These are phyloP conservation scores for Ophioninae sp. DNA, from an alignment of 2,888 invertebrate species.

Conservation along the genomic window DNA sequence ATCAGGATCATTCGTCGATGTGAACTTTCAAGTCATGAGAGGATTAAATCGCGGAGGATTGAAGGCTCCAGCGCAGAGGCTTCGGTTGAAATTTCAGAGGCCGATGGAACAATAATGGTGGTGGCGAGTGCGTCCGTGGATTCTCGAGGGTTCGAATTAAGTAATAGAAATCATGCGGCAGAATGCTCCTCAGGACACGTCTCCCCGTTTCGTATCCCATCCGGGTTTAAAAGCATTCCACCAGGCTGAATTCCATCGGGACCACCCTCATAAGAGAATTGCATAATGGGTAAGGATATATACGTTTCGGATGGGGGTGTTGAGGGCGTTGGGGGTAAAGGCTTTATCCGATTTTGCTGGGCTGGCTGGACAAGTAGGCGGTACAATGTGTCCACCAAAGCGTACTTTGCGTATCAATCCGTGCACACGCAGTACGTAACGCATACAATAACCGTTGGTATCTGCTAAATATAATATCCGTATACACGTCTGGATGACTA, in stretches of 20 bases:
- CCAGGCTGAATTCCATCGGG: constrained; percentile 55
- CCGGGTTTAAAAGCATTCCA: constrained; percentile 38
- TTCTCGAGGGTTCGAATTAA: constrained; percentile 6
- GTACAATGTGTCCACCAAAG: constrained; percentile 64
- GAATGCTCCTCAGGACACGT: constrained; percentile 17
- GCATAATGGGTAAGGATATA: constrained; percentile 66
- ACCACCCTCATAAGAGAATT: constrained; percentile 69
- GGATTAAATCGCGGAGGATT: not conserved
- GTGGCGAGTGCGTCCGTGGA: not conserved
- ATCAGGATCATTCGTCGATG: not conserved
- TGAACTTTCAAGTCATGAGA: not conserved
- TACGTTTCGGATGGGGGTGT: constrained; percentile 1
- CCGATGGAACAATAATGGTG: constrained; percentile 1
- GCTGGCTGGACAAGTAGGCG: constrained; percentile 64
- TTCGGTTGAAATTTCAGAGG: not conserved
- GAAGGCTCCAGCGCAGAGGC: not conserved
- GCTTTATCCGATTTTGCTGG: constrained; percentile 68
- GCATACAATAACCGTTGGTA: constrained; percentile 64
- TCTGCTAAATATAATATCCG: constrained; percentile 60
- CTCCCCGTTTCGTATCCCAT: constrained; percentile 21
- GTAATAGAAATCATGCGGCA: constrained; percentile 18
- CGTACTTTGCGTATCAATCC: constrained; percentile 59
- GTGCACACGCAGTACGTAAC: constrained; percentile 23
- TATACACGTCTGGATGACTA: constrained; percentile 45
- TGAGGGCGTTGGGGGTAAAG: constrained; percentile 36